phyloP scores from a whole-genome alignment of 2,113 vertebrate genomes.

The Sigmodon hispidus region DNA sequence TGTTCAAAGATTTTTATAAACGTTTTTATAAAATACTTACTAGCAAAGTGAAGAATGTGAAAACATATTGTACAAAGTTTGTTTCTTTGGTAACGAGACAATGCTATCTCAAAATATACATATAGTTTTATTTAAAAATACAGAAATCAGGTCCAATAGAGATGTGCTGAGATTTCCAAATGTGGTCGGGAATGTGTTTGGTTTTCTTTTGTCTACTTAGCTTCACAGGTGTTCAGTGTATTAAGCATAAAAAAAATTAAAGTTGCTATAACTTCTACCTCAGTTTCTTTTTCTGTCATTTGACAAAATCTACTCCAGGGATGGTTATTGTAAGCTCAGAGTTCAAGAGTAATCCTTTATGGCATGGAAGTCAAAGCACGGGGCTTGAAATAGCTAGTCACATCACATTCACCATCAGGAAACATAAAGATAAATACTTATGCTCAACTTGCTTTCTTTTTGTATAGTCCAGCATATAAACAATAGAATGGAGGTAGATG shows the following conservation, averaged over 20 bases:
- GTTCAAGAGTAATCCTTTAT: neutral
- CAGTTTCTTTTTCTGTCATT: neutral
- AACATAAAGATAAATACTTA: neutral
- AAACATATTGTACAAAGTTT: neutral
- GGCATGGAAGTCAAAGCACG: neutral
- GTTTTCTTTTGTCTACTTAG: constrained; percentile 14
- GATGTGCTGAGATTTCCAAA: neutral
- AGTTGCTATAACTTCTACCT: neutral
- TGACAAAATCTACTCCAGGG: neutral
- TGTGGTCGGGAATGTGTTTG: neutral
- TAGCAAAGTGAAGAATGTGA: neutral
- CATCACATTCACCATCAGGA: neutral
- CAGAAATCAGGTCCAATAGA: neutral
- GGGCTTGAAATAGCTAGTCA: neutral
- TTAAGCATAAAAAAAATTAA: neutral
- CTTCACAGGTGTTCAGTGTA: neutral
- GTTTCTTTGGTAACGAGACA: constrained; percentile 13
- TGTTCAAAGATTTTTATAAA: neutral
- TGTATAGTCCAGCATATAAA: neutral
- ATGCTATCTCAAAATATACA: neutral
- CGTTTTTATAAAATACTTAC: neutral
- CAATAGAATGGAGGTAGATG: neutral
- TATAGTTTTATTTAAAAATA: neutral
- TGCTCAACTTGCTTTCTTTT: no score
- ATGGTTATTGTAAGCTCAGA: neutral